A percentile compares a stretch with the other conserved stretches of the same genome.
Evolutionary conservation across 2,113 vertebrate species (phyloP).

Genomic region (Motacilla alba): DNA sequence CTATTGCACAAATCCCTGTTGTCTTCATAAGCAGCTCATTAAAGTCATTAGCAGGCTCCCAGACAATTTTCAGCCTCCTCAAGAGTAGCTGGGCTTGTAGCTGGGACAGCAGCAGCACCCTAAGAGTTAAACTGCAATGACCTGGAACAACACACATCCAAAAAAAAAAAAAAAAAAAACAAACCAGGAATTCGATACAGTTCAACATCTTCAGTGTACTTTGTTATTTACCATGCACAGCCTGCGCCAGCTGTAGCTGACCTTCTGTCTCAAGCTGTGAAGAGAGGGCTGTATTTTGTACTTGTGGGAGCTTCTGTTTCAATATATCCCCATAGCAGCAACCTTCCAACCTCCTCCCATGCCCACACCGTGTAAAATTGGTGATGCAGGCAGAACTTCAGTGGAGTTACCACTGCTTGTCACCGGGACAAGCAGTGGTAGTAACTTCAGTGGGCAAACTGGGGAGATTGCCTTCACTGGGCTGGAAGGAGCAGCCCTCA

Average conservation of each 20-base stretch:
- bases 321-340: neutral
- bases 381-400: neutral
- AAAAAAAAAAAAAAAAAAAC: neutral
- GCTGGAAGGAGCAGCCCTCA: neutral
- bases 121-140: neutral
- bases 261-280: neutral
- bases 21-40: neutral
- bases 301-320: neutral
- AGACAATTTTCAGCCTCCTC: neutral
- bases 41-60: neutral
- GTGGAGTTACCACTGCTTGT: rapidly evolving
- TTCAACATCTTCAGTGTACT: neutral
- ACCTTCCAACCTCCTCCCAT: neutral
- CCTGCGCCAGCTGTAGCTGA: neutral
- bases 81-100: neutral
- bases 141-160: neutral
- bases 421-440: neutral
- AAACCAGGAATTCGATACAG: neutral
- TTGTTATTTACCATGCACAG: neutral
- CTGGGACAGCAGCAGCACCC: neutral
- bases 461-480: neutral
- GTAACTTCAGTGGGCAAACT: neutral
- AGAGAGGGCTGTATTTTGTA: neutral
- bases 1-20: neutral
- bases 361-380: neutral